Conservation (phyloP, 2,113 vertebrate species). For the Egretta garzetta region DNA sequence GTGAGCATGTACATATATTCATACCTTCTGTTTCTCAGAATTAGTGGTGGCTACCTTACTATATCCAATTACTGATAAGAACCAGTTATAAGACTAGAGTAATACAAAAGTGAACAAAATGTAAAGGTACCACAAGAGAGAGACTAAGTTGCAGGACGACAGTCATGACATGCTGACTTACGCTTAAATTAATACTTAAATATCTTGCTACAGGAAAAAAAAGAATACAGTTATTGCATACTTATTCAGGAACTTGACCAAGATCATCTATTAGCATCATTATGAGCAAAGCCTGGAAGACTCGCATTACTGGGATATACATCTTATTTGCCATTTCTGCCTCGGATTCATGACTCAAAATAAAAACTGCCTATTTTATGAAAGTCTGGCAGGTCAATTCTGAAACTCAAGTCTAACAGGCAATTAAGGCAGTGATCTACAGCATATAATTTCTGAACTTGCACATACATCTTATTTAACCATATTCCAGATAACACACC, state of each 20-base stretch:
- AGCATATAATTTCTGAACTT: background rate
- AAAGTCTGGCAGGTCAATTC: background rate
- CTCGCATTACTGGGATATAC: background rate
- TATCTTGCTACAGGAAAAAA: background rate
- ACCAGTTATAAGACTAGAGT: background rate
- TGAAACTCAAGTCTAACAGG: background rate
- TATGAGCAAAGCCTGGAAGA: background rate
- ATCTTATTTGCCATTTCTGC: background rate
- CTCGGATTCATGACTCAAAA: background rate
- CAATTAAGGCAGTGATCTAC: background rate
- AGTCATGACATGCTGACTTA: background rate
- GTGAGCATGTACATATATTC: fast-evolving
- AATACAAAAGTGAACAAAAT: background rate
- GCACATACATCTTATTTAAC: background rate
- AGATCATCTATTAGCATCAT: background rate
- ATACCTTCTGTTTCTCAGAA: background rate
- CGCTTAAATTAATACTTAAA: background rate
- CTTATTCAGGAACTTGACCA: background rate
- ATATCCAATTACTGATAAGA: background rate
- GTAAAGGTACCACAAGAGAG: background rate
- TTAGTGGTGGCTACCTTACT: background rate
- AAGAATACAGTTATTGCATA: background rate
- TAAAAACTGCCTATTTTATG: background rate
- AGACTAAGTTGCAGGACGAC: background rate
- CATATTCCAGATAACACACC: background rate